Conservation (phyloP, 1,140 invertebrate genomes). For the Pogonognathellus flavescens region DNA sequence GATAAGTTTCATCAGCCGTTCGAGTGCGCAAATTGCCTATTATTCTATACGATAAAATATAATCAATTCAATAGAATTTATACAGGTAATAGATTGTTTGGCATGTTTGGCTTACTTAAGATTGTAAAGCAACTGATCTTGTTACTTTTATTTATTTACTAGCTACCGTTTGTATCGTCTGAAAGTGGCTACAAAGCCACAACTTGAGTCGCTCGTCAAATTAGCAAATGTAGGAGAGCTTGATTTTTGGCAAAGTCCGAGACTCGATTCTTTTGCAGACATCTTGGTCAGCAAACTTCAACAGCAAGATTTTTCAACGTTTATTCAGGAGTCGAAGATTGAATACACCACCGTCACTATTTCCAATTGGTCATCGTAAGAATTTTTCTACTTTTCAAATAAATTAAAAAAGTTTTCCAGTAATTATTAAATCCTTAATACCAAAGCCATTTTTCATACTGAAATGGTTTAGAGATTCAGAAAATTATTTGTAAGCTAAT, state of each 20-base stretch:
- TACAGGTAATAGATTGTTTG: no score
- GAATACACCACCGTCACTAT: constrained; percentile 24
- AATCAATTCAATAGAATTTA: no score
- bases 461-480: no score
- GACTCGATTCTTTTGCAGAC: constrained; percentile 24
- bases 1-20: no score
- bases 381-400: no score
- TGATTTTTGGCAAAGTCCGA: constrained; percentile 41
- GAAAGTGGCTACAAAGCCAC: constrained; percentile 14
- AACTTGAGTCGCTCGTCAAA: constrained; percentile 7
- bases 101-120: no score
- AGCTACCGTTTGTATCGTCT: constrained; percentile 23
- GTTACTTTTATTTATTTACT: not conserved
- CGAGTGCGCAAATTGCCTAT: no score
- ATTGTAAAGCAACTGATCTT: no score
- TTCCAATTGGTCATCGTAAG: not conserved
- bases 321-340: not conserved
- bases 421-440: no score
- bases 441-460: no score
- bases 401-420: not conserved
- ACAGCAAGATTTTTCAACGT: not conserved
- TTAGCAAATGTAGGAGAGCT: not conserved
- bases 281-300: constrained; percentile 32
- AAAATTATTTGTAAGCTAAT: no score
- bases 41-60: no score